Evolutionary conservation across 2,888 invertebrate genomes (phyloP).

Genomic region (Notodonta dromedarius): DNA sequence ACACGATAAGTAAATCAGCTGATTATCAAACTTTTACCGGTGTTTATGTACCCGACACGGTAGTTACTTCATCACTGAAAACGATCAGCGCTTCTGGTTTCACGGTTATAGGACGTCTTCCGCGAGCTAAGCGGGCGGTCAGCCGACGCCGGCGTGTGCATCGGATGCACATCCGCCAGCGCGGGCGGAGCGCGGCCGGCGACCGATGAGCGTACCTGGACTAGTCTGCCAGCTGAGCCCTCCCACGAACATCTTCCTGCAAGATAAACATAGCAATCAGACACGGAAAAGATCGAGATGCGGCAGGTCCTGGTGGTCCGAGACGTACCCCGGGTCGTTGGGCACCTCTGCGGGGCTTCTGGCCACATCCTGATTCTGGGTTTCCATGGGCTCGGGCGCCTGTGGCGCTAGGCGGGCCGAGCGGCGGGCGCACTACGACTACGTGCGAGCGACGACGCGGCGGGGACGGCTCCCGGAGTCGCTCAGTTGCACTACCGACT

Average conservation of each 20-base stretch:
- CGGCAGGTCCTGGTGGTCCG: constrained; percentile 31
- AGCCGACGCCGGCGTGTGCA: constrained; percentile 61
- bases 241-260: constrained; percentile 99
- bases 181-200: constrained; percentile 59
- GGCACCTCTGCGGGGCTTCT: constrained; percentile 95
- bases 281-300: constrained; percentile 48
- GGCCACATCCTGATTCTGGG: constrained; percentile 91
- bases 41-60: constrained; percentile 67
- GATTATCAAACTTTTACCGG: constrained; percentile 80
- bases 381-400: constrained; percentile 86
- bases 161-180: constrained; percentile 70
- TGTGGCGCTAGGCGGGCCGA: constrained; percentile 71
- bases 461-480: constrained; percentile 86
- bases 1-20: constrained; percentile 73
- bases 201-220: constrained; percentile 91
- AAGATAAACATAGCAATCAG: constrained; percentile 86
- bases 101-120: constrained; percentile 49
- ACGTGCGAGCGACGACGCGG: constrained; percentile 83
- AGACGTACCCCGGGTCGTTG: constrained; percentile 95
- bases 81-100: constrained; percentile 51
- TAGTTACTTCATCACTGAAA: constrained; percentile 65
- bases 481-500: constrained; percentile 88
- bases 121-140: constrained; percentile 54
- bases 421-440: constrained; percentile 84
- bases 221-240: constrained; percentile 99